Conservation (phyloP, 2,113 vertebrate genomes). For the Rhinoderma darwinii region DNA sequence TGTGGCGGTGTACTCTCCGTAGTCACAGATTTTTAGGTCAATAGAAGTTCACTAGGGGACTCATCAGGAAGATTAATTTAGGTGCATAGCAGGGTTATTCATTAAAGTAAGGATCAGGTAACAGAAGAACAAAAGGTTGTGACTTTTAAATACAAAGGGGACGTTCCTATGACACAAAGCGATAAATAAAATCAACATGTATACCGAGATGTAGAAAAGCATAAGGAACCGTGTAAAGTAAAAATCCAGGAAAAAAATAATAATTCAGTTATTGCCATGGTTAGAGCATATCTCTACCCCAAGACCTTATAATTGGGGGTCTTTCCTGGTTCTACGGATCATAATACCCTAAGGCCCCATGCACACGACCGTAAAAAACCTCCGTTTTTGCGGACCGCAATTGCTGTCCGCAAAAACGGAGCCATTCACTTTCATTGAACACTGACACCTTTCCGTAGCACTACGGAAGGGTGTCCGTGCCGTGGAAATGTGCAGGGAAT, state of each 20-base stretch:
- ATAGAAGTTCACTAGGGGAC: slow-evolving; percentile 65
- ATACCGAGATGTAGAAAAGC: background rate
- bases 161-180: slow-evolving; percentile 73
- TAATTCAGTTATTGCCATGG: background rate
- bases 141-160: slow-evolving; percentile 70
- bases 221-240: background rate
- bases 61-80: slow-evolving; percentile 74
- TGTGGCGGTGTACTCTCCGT: slow-evolving; percentile 46
- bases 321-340: too few relatives aligned
- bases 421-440: too few relatives aligned
- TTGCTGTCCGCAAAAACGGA: too few relatives aligned
- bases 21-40: slow-evolving; percentile 65
- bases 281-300: background rate
- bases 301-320: too few relatives aligned
- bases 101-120: slow-evolving; percentile 73
- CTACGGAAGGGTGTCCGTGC: too few relatives aligned
- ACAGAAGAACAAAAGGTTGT: slow-evolving; percentile 74
- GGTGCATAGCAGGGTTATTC: slow-evolving; percentile 67
- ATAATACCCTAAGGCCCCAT: too few relatives aligned
- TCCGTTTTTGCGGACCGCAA: too few relatives aligned
- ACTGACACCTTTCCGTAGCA: too few relatives aligned
- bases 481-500: too few relatives aligned
- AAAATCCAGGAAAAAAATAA: background rate
- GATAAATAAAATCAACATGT: slow-evolving; percentile 75
- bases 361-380: too few relatives aligned